Evolutionary conservation across 2,888 invertebrate genomes (phyloP).

Genomic region (Carcina quercana): DNA sequence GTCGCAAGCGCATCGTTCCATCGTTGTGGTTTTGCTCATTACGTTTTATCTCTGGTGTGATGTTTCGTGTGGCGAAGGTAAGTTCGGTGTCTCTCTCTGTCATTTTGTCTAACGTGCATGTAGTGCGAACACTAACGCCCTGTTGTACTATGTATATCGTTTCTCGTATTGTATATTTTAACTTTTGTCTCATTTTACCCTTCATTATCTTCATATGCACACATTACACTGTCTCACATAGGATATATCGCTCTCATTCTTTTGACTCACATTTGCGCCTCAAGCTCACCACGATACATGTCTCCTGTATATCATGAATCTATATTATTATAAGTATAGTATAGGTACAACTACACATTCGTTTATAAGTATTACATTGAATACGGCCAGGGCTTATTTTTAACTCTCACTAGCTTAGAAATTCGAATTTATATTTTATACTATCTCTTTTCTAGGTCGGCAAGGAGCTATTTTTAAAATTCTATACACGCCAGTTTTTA

Average conservation of each 20-base stretch:
- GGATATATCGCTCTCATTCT: conserved; percentile 45
- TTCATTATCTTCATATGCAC: conserved; percentile 62
- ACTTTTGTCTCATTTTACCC: conserved; percentile 46
- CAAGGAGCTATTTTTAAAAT: conserved; percentile 43
- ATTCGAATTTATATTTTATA: conserved; percentile 41
- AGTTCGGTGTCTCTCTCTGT: conserved; percentile 57
- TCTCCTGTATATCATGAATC: conserved; percentile 23
- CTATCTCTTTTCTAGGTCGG: conserved; percentile 37
- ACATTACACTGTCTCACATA: conserved; percentile 49
- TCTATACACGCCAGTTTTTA: conserved; percentile 53
- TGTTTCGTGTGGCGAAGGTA: conserved; percentile 48
- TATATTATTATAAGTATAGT: conserved; percentile 20
- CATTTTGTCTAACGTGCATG: conserved; percentile 55
- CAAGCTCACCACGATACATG: conserved; percentile 42
- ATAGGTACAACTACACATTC: conserved; percentile 33
- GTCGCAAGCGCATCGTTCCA: conserved; percentile 56
- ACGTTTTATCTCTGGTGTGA: conserved; percentile 31
- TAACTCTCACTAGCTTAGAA: conserved; percentile 61
- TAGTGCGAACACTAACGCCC: conserved; percentile 34
- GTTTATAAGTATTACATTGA: conserved; percentile 32
- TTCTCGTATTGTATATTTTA: conserved; percentile 47
- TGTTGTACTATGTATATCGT: conserved; percentile 31
- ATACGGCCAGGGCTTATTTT: conserved; percentile 54
- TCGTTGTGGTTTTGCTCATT: conserved; percentile 40
- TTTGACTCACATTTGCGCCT: conserved; percentile 30